Conservation (phyloP, 2,797 vertebrate species). For the Muraenolepis orangiensis region DNA sequence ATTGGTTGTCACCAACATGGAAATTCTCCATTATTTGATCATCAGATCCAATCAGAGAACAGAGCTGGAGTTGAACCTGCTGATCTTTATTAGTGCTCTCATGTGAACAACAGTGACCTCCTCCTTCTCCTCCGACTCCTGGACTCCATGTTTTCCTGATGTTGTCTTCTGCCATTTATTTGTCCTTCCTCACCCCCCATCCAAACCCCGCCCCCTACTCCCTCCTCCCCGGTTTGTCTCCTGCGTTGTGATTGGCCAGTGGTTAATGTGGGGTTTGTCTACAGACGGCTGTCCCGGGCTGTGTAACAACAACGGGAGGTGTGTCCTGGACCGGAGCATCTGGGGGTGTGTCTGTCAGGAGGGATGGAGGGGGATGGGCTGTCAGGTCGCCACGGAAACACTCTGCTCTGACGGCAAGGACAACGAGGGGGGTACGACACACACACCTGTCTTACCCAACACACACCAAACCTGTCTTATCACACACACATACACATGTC, state of each 20-base stretch:
- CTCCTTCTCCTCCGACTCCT: conserved; percentile 80
- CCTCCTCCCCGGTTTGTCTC: conserved; percentile 29
- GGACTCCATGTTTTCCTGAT: conserved; percentile 76
- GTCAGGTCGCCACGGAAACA: conserved; percentile 96
- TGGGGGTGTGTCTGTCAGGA: conserved; percentile 99
- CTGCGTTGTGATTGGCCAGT: conserved; percentile 34
- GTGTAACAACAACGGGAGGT: conserved; percentile 98
- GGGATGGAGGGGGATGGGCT: conserved; percentile 95
- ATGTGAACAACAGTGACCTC: background rate
- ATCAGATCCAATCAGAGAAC: background rate
- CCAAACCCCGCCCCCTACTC: conserved; percentile 38
- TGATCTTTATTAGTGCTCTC: conserved; percentile 76
- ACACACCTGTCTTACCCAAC: background rate
- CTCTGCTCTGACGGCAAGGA: conserved; percentile 96
- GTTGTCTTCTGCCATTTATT: conserved; percentile 69
- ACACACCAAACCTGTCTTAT: background rate
- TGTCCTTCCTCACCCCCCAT: conserved; percentile 48
- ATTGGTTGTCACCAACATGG: background rate
- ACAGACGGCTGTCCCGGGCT: conserved; percentile 97
- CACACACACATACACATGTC: background rate
- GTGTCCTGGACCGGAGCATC: conserved; percentile 95
- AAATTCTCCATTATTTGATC: background rate
- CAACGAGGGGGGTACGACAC: conserved; percentile 93
- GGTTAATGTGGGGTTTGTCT: conserved; percentile 67
- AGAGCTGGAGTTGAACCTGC: too few species aligned